Percentiles rank a stretch among this genome's conserved stretches.
These are phyloP conservation scores for Diorhabda elongata DNA, from an alignment of 1,140 invertebrate genomes.

Conservation along the genomic window DNA sequence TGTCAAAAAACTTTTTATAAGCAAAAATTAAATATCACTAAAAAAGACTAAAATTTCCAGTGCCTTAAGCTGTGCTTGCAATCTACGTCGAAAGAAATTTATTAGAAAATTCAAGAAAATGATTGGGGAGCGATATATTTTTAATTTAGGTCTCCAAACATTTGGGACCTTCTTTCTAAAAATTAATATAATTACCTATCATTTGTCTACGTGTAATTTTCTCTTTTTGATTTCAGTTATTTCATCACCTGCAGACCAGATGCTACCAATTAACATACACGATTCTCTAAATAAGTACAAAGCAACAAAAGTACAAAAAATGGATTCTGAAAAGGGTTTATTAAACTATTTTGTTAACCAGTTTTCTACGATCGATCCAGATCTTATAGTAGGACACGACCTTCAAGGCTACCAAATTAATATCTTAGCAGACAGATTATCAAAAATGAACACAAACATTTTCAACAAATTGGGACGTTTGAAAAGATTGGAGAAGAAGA, in stretches of 20 bases:
- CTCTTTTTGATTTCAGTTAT: slow-evolving; percentile 59
- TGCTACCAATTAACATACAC: slow-evolving; percentile 77
- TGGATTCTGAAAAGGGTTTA: slow-evolving; percentile 80
- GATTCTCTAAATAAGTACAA: slow-evolving; percentile 61
- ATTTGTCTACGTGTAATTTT: no score
- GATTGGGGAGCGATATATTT: no score
- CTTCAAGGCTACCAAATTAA: slow-evolving; percentile 83
- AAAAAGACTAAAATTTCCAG: no score
- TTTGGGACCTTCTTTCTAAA: no score
- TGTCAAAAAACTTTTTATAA: no score
- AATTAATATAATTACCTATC: no score
- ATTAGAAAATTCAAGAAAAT: no score
- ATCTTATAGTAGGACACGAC: slow-evolving; percentile 91
- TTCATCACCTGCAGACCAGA: slow-evolving; percentile 68
- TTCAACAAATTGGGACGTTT: slow-evolving; percentile 90
- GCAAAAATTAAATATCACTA: no score
- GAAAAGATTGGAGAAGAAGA: slow-evolving; percentile 61
- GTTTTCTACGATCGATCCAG: slow-evolving; percentile 85
- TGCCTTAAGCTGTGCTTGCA: no score
- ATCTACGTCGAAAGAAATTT: no score
- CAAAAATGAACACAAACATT: slow-evolving; percentile 69
- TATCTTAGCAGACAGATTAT: slow-evolving; percentile 79
- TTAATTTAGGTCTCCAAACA: no score
- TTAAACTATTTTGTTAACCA: slow-evolving; percentile 79
- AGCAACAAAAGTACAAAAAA: slow-evolving; percentile 72